Conservation (phyloP, 2,797 vertebrate genomes). For the Anguilla megastoma region DNA sequence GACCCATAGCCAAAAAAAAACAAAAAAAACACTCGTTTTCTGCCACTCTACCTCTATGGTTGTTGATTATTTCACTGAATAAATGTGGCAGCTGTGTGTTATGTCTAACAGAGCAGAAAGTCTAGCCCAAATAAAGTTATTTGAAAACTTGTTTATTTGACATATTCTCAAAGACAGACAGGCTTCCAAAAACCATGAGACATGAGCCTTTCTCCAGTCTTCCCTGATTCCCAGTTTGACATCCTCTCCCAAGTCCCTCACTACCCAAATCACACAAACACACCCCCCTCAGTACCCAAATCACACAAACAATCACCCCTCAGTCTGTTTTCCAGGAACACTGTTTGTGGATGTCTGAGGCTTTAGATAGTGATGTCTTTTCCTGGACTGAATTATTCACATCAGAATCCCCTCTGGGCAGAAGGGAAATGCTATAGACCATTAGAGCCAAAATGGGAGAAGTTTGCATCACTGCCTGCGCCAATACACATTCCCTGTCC, state of each 20-base stretch:
- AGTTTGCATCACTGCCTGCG: constrained; percentile 23
- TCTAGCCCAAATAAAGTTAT: constrained; percentile 97
- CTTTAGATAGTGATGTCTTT: constrained; percentile 45
- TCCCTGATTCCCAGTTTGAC: constrained; percentile 87
- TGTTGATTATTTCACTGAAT: constrained; percentile 99
- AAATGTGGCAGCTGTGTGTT: constrained; percentile 99
- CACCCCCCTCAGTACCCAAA: not conserved
- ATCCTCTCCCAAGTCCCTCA: constrained; percentile 70
- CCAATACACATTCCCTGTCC: not conserved
- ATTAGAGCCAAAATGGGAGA: constrained; percentile 26
- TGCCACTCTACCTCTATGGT: constrained; percentile 82
- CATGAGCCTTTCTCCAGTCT: constrained; percentile 81
- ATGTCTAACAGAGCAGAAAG: constrained; percentile 99
- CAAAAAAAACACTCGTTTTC: constrained; percentile 73
- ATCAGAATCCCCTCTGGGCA: constrained; percentile 39
- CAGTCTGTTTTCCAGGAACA: constrained; percentile 30
- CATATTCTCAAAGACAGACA: constrained; percentile 95
- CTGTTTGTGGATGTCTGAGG: constrained; percentile 31
- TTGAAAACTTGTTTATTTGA: constrained; percentile 99
- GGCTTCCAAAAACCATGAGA: constrained; percentile 81
- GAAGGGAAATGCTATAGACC: constrained; percentile 12
- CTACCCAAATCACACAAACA: constrained; percentile 37
- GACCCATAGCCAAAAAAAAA: constrained; percentile 75
- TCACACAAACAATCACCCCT: not conserved
- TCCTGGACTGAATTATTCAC: constrained; percentile 46